Base-by-base conservation (phyloP, 30 jellyfish, hydroid and myxozoan species). In the Mastigias papua region DNA sequence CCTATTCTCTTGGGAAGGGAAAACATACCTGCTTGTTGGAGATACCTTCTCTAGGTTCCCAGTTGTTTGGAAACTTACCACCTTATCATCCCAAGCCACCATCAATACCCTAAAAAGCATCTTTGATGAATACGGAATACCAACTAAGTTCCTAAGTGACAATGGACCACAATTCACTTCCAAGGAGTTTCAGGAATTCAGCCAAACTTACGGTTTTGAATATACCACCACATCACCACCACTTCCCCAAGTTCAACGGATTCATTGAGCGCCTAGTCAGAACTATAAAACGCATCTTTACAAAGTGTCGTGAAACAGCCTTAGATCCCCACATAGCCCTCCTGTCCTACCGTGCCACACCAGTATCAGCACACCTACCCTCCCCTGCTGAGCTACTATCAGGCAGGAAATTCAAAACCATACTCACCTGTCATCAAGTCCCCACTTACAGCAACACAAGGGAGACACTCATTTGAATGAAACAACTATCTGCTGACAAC, bases 361-460 rank as follows among this genome's bases (percentile, higher is more conserved):
- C 82, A 58, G 31, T 79, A 34, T 34, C 90, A 11, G 42, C 90
- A 29, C 90, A 29, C 48, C 71, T 77, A 25, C 93, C 95, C 48
- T 73, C 94, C 37, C 97, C 97, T 26, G 96, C 97, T 34, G 89
- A 88, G 62, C 82, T 88, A 11, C 17, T 88, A 60, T 51, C 57
- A 42, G 93, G 88, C 5, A 65, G 95, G 37, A 35, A 13, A 32
- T 26, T 22, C 80, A 79, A 50, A 25, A 28, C 90, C 48, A 63
- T 69, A 28, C 93, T 74, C 32, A 31, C 42, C 21, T 58, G 67
- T 46, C 19, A 66, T 30, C 8, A 31, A 60, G 10, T 5, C 65
- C 42, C 50, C 31, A 29, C n/a, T 33, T n/a, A 19, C 51, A 26
- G 22, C 51, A 81, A 34, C 84, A 32, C 65, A 19, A 42, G 77